phyloP scores from a whole-genome alignment of 2,113 vertebrate species.

The Lagopus muta region DNA sequence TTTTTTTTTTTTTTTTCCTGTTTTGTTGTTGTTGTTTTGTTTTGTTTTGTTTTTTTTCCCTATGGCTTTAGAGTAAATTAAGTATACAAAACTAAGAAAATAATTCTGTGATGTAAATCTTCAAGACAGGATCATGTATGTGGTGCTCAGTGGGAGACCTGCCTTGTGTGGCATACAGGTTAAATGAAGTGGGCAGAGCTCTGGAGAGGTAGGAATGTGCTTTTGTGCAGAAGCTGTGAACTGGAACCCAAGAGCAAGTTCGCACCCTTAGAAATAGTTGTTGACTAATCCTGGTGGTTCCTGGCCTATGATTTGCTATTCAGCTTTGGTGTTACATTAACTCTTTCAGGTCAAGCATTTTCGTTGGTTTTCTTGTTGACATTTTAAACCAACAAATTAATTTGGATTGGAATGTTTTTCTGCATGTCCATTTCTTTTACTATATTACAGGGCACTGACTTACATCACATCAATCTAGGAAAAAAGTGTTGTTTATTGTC shows the following conservation, averaged over 20 bases:
- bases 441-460: not conserved
- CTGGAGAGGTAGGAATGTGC: constrained; percentile 2
- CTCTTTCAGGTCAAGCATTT: not conserved
- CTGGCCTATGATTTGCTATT: not conserved
- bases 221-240: constrained; percentile 56
- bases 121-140: fast-evolving
- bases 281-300: constrained; percentile 17
- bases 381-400: not conserved
- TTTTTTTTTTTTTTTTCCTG: too few relatives aligned
- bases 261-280: not conserved
- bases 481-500: not conserved
- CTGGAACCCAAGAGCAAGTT: constrained; percentile 48
- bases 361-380: not conserved
- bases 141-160: not conserved
- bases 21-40: too few relatives aligned
- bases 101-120: not conserved
- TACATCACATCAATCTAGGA: not conserved
- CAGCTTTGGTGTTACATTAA: constrained; percentile 4
- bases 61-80: not conserved
- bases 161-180: not conserved
- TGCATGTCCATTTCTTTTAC: fast-evolving
- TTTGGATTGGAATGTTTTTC: not conserved
- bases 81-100: not conserved
- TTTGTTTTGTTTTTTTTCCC: not conserved
- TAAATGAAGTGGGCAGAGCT: not conserved